phyloP scores from a whole-genome alignment of 2,113 vertebrate genomes.

The Antechinus stuartii region DNA sequence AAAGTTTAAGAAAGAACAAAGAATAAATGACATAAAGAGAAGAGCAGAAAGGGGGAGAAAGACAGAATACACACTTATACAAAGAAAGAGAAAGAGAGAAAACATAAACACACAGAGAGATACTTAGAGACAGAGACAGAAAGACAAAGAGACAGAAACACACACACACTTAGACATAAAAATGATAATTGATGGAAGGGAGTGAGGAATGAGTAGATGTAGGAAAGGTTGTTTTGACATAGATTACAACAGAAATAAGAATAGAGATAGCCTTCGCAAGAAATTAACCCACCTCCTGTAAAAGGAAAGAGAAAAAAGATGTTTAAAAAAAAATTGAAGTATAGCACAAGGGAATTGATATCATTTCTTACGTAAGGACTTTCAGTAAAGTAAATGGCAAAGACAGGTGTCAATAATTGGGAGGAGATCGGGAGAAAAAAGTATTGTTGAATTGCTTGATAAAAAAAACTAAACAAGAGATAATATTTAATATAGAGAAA shows the following conservation, averaged over 20 bases:
- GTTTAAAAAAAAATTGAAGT: background rate
- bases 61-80: background rate
- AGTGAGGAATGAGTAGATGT: background rate
- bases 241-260: background rate
- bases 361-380: background rate
- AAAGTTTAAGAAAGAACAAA: background rate
- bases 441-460: background rate
- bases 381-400: background rate
- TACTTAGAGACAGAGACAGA: too few relatives aligned
- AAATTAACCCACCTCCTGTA: background rate
- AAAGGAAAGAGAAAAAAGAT: background rate
- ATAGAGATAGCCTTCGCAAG: background rate
- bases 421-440: background rate
- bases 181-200: background rate
- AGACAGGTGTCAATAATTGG: background rate
- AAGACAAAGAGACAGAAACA: background rate
- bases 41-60: too few relatives aligned
- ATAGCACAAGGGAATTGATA: background rate
- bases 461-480: background rate
- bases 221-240: background rate
- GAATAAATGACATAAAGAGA: too few relatives aligned
- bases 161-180: too few relatives aligned
- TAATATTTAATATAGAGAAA: background rate
- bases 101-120: too few relatives aligned
- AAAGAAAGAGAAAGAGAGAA: background rate